These are phyloP conservation scores for Silvanus unidentatus DNA, from an alignment of 2,888 invertebrate genomes.

Conservation along the genomic window DNA sequence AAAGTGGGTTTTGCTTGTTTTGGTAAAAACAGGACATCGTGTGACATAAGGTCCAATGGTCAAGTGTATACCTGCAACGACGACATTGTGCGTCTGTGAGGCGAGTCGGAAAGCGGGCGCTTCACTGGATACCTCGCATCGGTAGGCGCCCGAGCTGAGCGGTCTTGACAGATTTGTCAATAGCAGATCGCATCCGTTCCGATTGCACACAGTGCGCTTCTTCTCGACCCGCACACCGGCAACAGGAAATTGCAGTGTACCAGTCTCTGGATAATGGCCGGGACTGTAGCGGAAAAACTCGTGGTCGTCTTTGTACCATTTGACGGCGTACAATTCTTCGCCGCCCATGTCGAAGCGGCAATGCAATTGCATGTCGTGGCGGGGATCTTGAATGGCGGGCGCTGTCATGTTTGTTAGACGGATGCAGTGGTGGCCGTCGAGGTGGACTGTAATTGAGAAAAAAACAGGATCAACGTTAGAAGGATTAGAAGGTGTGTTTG, in stretches of 20 bases:
- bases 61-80: slow-evolving; percentile 53
- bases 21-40: no score
- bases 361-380: slow-evolving; percentile 37
- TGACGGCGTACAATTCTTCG: slow-evolving; percentile 42
- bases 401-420: slow-evolving; percentile 40
- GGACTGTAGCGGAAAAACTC: slow-evolving; percentile 30
- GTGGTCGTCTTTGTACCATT: slow-evolving; percentile 43
- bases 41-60: no score
- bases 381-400: slow-evolving; percentile 39
- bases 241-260: slow-evolving; percentile 35
- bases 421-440: no score
- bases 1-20: no score
- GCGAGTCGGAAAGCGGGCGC: slow-evolving; percentile 55
- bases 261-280: slow-evolving; percentile 4
- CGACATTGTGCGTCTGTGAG: slow-evolving; percentile 54
- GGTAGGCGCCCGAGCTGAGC: slow-evolving; percentile 51
- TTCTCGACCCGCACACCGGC: slow-evolving; percentile 40
- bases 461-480: no score
- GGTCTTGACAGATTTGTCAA: slow-evolving; percentile 41
- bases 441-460: no score
- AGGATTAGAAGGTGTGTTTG: no score
- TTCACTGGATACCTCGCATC: slow-evolving; percentile 59
- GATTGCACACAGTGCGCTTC: slow-evolving; percentile 34
- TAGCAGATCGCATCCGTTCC: slow-evolving; percentile 40
- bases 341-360: slow-evolving; percentile 43